These are phyloP conservation scores for Salticus scenicus DNA, from an alignment of 2,888 invertebrate species.

Conservation along the genomic window DNA sequence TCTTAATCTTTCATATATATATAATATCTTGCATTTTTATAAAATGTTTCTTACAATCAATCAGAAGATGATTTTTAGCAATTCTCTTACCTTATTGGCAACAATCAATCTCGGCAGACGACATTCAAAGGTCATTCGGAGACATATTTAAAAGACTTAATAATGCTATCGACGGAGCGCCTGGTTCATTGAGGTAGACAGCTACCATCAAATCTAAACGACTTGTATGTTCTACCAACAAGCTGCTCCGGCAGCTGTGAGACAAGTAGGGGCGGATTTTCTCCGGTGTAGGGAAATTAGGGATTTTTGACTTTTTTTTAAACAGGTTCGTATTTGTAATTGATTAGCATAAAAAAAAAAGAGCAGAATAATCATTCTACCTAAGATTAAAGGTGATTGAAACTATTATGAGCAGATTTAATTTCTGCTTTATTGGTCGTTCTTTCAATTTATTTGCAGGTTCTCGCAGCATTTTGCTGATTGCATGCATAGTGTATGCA, in stretches of 20 bases:
- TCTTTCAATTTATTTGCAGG: no score
- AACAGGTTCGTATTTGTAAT: constrained; percentile 3
- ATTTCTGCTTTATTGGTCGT: no score
- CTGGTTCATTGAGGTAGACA: background rate
- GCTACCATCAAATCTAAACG: background rate
- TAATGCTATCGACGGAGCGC: background rate
- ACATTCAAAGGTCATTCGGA: constrained; percentile 42
- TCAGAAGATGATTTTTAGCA: background rate
- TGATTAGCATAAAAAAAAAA: background rate
- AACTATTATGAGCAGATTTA: no score
- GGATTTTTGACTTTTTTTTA: background rate
- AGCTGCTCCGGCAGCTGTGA: background rate
- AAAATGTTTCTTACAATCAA: no score
- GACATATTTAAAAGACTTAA: constrained; percentile 1
- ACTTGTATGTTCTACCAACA: background rate
- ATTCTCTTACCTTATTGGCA: background rate
- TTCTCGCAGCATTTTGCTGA: no score
- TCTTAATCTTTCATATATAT: no score
- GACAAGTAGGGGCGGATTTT: background rate
- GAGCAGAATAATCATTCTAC: background rate
- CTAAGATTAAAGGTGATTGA: no score
- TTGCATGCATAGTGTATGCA: no score
- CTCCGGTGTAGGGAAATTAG: background rate
- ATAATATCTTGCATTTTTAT: no score
- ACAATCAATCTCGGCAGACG: background rate